phyloP scores from a whole-genome alignment of 1,140 invertebrate species.

The Meloidogyne chitwoodi region DNA sequence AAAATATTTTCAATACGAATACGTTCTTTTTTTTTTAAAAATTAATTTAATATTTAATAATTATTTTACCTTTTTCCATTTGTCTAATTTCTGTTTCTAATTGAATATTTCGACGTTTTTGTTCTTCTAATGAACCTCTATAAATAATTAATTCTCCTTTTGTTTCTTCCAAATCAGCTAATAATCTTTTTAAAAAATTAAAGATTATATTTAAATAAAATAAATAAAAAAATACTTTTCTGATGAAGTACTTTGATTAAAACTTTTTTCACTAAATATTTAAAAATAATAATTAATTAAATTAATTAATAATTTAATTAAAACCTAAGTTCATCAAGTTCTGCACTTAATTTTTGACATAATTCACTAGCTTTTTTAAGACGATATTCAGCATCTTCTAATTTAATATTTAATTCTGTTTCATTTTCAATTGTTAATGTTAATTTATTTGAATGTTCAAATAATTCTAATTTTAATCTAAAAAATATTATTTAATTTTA shows the following conservation, averaged over 20 bases:
- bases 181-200: not conserved
- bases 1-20: not conserved
- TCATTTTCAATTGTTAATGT: not conserved
- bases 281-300: not conserved
- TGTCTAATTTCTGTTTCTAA: slow-evolving; percentile 5
- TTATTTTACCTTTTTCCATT: not conserved
- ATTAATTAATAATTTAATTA: not conserved
- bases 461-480: not conserved
- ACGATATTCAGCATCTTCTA: slow-evolving; percentile 12
- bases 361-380: slow-evolving; percentile 5
- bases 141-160: not conserved
- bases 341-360: slow-evolving; percentile 8
- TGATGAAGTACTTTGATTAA: slow-evolving; percentile 4
- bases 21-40: not conserved
- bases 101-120: slow-evolving; percentile 1
- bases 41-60: not conserved
- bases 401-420: not conserved
- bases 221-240: not conserved
- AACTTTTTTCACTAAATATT: slow-evolving; percentile 24
- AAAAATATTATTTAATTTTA: not conserved
- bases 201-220: not conserved
- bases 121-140: not conserved
- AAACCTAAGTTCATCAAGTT: slow-evolving; percentile 21
- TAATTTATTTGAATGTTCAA: not conserved
- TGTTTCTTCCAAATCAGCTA: not conserved